These are phyloP conservation scores for Lithophane socia DNA, from an alignment of 2,888 invertebrate genomes.

Conservation along the genomic window DNA sequence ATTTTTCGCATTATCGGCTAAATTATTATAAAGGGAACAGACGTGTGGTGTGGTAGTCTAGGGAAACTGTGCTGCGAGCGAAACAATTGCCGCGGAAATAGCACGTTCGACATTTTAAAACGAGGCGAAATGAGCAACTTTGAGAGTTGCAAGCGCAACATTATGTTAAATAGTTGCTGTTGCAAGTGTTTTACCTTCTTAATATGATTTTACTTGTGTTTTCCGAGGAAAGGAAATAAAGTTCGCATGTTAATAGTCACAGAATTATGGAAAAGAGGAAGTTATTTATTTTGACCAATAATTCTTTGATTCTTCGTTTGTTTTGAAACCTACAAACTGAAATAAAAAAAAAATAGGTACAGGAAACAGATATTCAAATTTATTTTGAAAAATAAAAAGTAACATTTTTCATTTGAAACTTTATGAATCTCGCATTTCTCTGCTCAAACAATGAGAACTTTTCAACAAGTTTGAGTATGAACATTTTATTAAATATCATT, in stretches of 20 bases:
- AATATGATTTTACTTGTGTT: conserved; percentile 16
- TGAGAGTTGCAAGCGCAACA: conserved; percentile 29
- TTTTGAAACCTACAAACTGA: neutral
- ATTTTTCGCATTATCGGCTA: conserved; percentile 89
- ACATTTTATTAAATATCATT: conserved; percentile 49
- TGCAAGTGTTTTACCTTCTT: conserved; percentile 40
- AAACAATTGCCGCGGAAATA: conserved; percentile 78
- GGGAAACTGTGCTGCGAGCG: conserved; percentile 72
- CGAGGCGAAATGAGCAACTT: conserved; percentile 57
- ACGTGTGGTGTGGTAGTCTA: conserved; percentile 82
- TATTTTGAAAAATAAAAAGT: neutral
- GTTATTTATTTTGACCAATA: neutral
- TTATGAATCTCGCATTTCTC: conserved; percentile 14
- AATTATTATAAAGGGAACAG: conserved; percentile 88
- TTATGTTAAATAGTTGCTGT: conserved; percentile 51
- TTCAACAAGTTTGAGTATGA: conserved; percentile 34
- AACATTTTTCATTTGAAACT: conserved; percentile 12
- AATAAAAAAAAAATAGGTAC: neutral
- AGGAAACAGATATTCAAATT: neutral
- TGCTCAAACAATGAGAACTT: conserved; percentile 22
- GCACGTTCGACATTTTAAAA: conserved; percentile 75
- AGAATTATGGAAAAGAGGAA: neutral
- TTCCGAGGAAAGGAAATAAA: neutral
- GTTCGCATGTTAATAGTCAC: neutral
- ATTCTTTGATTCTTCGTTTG: neutral